A percentile compares a stretch with the other conserved stretches of the same genome.
phyloP scores from a whole-genome alignment of 2,113 vertebrate species.

The Elephantulus edwardii region DNA sequence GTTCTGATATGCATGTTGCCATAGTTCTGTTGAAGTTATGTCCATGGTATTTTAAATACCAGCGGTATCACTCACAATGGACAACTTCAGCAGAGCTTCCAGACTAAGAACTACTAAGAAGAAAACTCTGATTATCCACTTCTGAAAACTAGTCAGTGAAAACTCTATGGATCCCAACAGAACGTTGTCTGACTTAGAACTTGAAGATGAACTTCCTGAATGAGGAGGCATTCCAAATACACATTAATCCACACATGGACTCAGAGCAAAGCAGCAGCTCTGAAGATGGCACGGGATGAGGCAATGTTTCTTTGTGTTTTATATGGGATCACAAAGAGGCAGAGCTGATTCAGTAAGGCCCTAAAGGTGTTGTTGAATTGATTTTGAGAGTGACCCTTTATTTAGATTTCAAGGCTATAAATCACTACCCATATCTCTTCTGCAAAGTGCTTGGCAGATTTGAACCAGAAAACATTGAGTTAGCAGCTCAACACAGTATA shows the following conservation, averaged over 20 bases:
- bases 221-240: background rate
- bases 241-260: background rate
- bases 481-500: background rate
- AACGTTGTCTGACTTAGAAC: background rate
- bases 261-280: background rate
- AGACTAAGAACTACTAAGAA: background rate
- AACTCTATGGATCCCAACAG: background rate
- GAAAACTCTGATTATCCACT: background rate
- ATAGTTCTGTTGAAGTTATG: background rate
- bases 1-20: background rate
- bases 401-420: too few species aligned
- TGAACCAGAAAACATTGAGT: too few species aligned
- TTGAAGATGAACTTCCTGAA: background rate
- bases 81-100: background rate
- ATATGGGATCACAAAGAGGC: background rate
- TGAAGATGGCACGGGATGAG: background rate
- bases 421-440: too few species aligned
- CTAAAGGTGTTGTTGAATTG: too few species aligned
- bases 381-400: too few species aligned
- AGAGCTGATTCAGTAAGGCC: background rate
- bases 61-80: background rate
- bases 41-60: background rate
- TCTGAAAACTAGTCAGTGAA: background rate
- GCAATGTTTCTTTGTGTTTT: background rate
- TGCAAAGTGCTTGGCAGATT: too few species aligned